Percentiles rank a stretch among this genome's conserved stretches.
Evolutionary conservation across 2,113 vertebrate genomes (phyloP).

Genomic region (Gymnorhina tibicen): DNA sequence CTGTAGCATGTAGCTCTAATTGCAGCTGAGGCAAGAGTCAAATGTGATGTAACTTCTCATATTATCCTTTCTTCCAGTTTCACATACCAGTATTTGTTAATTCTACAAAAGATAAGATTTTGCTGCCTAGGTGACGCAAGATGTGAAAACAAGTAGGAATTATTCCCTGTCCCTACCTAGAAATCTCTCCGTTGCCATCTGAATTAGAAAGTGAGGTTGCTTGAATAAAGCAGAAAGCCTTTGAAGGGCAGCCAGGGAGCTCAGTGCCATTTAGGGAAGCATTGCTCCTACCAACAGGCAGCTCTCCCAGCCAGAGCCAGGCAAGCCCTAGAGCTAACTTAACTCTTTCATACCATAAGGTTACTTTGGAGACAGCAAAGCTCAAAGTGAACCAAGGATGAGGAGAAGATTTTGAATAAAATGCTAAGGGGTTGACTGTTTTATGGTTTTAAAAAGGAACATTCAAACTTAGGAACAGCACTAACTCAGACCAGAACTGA

Average conservation of each 20-base stretch:
- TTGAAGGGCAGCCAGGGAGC: constrained; percentile 7
- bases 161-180: neutral
- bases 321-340: neutral
- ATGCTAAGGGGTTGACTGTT: neutral
- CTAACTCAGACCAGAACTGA: neutral
- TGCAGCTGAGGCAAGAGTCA: neutral
- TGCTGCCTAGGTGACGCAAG: neutral
- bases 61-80: neutral
- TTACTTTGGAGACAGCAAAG: neutral
- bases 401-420: neutral
- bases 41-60: neutral
- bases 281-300: neutral
- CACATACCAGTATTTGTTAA: neutral
- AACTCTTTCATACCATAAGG: constrained; percentile 23
- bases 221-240: neutral
- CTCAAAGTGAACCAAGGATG: neutral
- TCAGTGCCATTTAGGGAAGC: constrained; percentile 56
- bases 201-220: neutral
- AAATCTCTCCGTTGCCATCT: neutral
- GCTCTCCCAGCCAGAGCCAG: neutral
- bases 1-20: neutral
- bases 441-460: neutral
- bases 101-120: neutral
- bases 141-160: neutral
- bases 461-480: neutral